These are phyloP conservation scores for Chionoecetes opilio DNA, from an alignment of 1,140 invertebrate genomes.

Conservation along the genomic window DNA sequence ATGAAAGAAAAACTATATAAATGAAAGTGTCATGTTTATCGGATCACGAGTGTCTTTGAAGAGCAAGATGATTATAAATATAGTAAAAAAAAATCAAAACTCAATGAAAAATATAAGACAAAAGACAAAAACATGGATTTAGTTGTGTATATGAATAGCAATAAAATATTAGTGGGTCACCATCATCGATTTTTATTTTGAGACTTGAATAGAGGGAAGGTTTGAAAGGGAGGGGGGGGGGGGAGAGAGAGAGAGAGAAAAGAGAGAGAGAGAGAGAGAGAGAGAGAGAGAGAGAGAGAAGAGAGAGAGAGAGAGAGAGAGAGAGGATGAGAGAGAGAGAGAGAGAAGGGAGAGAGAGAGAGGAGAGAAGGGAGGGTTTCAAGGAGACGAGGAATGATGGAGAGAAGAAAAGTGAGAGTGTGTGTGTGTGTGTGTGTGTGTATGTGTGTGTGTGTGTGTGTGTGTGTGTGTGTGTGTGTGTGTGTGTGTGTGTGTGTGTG, in stretches of 20 bases:
- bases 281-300: background rate
- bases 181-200: constrained; percentile 22
- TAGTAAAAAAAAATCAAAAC: background rate
- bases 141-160: background rate
- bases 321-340: background rate
- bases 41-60: no score
- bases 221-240: background rate
- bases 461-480: no score
- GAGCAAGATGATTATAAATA: background rate
- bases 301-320: background rate
- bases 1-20: background rate
- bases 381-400: no score
- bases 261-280: background rate
- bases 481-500: no score
- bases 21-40: no score
- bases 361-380: no score
- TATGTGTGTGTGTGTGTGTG: no score
- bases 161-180: background rate
- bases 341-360: background rate
- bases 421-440: no score
- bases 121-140: background rate
- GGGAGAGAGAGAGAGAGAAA: background rate
- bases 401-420: no score
- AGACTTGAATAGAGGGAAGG: background rate
- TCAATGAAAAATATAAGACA: background rate